phyloP scores from a whole-genome alignment of 2,888 invertebrate species.

The Cheilosia variabilis region DNA sequence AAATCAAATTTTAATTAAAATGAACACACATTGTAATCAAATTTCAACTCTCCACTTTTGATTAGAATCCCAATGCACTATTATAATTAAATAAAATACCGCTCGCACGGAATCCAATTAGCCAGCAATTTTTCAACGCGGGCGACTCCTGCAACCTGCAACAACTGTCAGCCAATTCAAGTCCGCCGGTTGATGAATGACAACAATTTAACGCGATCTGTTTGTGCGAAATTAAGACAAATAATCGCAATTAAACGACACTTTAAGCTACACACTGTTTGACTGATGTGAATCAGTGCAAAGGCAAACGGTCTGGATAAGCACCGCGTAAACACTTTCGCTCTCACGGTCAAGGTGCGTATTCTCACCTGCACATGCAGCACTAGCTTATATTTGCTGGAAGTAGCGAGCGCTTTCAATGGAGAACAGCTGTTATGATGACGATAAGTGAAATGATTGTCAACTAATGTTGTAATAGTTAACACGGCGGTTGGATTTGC shows the following conservation, averaged over 20 bases:
- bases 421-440: background rate
- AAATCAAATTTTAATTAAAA: background rate
- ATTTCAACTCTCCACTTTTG: background rate
- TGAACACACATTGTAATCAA: background rate
- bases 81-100: background rate
- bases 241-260: constrained; percentile 2
- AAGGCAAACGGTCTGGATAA: background rate
- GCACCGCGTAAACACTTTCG: constrained; percentile 17
- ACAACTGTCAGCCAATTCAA: too few species aligned
- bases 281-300: background rate
- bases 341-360: constrained; percentile 8
- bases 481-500: too few species aligned
- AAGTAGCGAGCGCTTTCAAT: background rate
- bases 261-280: too few species aligned
- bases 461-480: background rate
- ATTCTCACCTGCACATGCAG: background rate
- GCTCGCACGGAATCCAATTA: background rate
- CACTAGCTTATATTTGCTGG: background rate
- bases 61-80: background rate
- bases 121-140: background rate
- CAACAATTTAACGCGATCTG: background rate
- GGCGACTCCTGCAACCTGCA: background rate
- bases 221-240: background rate
- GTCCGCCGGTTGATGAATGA: too few species aligned
- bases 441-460: constrained; percentile 3